These are phyloP conservation scores for Saturnia japonica DNA, from an alignment of 2,888 invertebrate species.

Conservation along the genomic window DNA sequence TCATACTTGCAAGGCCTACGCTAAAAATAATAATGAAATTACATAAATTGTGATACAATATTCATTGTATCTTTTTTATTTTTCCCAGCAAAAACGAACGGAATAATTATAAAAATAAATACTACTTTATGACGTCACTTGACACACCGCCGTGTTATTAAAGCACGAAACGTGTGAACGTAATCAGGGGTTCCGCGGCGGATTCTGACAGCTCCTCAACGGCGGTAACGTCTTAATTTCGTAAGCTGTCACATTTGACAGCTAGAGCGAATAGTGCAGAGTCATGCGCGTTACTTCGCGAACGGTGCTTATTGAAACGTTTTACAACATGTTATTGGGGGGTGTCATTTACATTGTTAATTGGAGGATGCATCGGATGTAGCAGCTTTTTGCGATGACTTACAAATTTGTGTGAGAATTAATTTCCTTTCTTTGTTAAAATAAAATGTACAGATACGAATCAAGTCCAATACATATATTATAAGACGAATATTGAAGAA, in stretches of 20 bases:
- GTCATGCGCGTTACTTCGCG: constrained; percentile 66
- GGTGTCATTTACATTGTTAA: constrained; percentile 62
- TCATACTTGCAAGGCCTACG: background rate
- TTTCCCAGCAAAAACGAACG: background rate
- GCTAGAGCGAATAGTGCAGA: constrained; percentile 47
- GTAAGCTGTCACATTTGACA: constrained; percentile 62
- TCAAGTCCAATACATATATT: background rate
- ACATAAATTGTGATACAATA: background rate
- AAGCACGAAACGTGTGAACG: constrained; percentile 64
- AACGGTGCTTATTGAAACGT: constrained; percentile 47
- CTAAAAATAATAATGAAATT: background rate
- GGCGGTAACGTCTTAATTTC: constrained; percentile 63
- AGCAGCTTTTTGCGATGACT: constrained; percentile 37
- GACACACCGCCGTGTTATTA: constrained; percentile 63
- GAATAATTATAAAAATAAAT: constrained; percentile 19
- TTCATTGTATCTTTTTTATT: background rate
- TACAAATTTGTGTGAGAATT: constrained; percentile 13
- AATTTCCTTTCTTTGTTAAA: constrained; percentile 4
- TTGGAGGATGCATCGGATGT: constrained; percentile 34
- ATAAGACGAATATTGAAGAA: background rate
- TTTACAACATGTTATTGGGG: constrained; percentile 69
- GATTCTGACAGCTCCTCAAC: constrained; percentile 55
- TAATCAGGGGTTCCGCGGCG: constrained; percentile 67
- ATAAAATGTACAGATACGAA: background rate
- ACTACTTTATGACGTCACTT: constrained; percentile 19